Evolutionary conservation across 2,797 vertebrate species (phyloP).

Genomic region (Melanogrammus aeglefinus): DNA sequence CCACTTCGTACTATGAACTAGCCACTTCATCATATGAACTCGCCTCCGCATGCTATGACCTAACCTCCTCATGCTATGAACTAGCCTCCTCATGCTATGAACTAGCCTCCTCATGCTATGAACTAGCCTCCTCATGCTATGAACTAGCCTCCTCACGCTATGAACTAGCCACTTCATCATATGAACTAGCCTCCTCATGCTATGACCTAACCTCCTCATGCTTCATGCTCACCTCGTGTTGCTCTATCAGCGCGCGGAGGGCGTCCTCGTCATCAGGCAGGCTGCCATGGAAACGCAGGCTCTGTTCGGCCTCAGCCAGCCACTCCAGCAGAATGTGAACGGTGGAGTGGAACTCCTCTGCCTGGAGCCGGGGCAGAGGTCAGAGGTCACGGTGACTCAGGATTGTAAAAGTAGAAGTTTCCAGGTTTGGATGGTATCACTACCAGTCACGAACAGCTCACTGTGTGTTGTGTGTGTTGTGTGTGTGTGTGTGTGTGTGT

Average conservation of each 20-base stretch:
- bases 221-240: constrained; percentile 82
- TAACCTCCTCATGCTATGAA: neutral
- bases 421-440: neutral
- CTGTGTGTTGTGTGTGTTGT: too few species aligned
- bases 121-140: neutral
- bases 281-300: constrained; percentile 91
- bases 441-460: neutral
- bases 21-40: neutral
- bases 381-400: neutral
- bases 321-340: constrained; percentile 95
- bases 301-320: constrained; percentile 95
- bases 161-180: neutral
- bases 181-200: neutral
- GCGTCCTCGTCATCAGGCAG: constrained; percentile 96
- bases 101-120: neutral
- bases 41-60: neutral
- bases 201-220: neutral
- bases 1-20: neutral
- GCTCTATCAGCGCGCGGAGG: constrained; percentile 85
- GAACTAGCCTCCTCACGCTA: neutral
- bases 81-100: neutral
- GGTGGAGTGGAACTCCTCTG: constrained; percentile 95
- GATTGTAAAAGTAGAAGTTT: neutral
- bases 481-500: too few species aligned
- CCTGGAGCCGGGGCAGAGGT: constrained; percentile 69